phyloP scores from a whole-genome alignment of 53 echinoderm and acorn worm genomes.

The Crossaster papposus region DNA sequence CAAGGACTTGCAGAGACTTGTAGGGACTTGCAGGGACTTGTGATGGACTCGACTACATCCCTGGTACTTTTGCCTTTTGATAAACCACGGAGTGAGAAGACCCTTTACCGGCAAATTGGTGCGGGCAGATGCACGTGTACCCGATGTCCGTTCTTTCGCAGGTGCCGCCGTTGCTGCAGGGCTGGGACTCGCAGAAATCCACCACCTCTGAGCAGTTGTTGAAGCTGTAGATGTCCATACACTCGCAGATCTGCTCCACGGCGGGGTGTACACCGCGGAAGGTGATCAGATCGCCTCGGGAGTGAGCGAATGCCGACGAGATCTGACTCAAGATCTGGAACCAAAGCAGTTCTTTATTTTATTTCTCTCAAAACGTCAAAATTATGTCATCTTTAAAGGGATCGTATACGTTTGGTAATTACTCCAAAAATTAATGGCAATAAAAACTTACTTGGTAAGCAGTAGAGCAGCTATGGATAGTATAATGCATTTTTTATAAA shows the following conservation, averaged over 20 bases:
- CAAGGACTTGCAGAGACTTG: too few species aligned
- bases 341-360: neutral
- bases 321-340: conserved; percentile 58
- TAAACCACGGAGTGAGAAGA: too few species aligned
- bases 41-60: too few species aligned
- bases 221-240: conserved; percentile 68
- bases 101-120: conserved; percentile 71
- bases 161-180: conserved; percentile 77
- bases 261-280: conserved; percentile 81
- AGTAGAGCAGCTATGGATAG: too few species aligned
- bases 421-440: too few species aligned
- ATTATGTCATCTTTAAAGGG: too few species aligned
- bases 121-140: conserved; percentile 76
- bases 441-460: too few species aligned
- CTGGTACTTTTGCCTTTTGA: too few species aligned
- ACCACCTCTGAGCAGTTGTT: conserved; percentile 78
- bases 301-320: conserved; percentile 67
- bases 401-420: too few species aligned
- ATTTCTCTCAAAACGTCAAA: too few species aligned
- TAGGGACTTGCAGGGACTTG: too few species aligned
- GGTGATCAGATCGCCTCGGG: conserved; percentile 56
- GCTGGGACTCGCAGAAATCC: conserved; percentile 75
- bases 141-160: conserved; percentile 70
- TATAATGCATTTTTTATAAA: too few species aligned
- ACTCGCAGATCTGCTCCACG: conserved; percentile 87